phyloP scores from a whole-genome alignment of 2,888 invertebrate genomes.

The Osmoderma eremita region DNA sequence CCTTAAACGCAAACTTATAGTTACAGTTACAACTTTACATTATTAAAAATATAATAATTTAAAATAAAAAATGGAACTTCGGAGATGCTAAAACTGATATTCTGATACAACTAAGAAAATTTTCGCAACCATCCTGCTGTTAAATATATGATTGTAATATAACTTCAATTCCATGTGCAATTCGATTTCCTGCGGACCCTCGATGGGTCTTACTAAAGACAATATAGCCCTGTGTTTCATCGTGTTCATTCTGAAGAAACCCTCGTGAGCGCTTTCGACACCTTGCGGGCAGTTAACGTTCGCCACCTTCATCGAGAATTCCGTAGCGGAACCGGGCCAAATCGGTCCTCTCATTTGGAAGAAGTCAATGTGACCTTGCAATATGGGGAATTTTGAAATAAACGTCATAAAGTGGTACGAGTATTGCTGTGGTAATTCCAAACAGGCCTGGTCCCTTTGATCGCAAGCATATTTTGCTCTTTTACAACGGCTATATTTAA shows the following conservation, averaged over 20 bases:
- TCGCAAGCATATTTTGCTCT: constrained; percentile 77
- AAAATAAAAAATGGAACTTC: not conserved
- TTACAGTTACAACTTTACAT: not conserved
- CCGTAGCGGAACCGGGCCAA: constrained; percentile 75
- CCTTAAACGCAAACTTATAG: not conserved
- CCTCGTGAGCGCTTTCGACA: constrained; percentile 59
- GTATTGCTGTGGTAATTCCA: constrained; percentile 83
- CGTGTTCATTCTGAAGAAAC: constrained; percentile 62
- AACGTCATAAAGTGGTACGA: constrained; percentile 95
- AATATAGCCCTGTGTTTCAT: constrained; percentile 75
- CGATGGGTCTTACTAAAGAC: constrained; percentile 76
- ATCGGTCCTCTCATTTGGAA: constrained; percentile 89
- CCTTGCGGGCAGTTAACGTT: constrained; percentile 74
- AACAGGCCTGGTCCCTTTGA: constrained; percentile 78
- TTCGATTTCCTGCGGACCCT: constrained; percentile 92
- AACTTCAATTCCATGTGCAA: constrained; percentile 88
- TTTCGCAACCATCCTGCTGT: constrained; percentile 86
- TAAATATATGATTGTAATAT: constrained; percentile 76
- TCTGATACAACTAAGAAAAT: constrained; percentile 87
- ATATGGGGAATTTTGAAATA: constrained; percentile 81
- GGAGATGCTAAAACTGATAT: constrained; percentile 72
- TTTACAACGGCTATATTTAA: constrained; percentile 79
- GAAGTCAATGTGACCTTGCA: constrained; percentile 73
- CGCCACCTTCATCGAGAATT: constrained; percentile 78
- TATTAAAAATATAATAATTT: constrained; percentile 22